Base-by-base conservation (phyloP, 2,888 invertebrate species). In the Troilus luridus region DNA sequence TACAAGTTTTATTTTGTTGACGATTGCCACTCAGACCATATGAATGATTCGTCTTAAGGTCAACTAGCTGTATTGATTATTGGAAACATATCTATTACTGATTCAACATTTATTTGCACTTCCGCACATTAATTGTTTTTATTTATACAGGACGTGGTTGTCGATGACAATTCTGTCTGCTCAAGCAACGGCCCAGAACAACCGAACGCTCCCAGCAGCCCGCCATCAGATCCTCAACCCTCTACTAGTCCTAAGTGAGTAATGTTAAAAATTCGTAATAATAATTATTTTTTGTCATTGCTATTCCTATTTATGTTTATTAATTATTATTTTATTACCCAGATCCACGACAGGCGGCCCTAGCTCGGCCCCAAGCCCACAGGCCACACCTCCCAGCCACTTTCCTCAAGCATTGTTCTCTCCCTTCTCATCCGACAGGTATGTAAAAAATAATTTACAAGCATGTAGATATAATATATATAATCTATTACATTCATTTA, bases 351-450 rank as follows among this genome's bases (percentile, higher is more conserved):
- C 85, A 24, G 90, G 90, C 14, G 88, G 81, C 21, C 59, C 90
- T 21, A 91, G 91, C 88, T 77, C 92, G 62, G 89, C 91, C 27
- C 88, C 92, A 8, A 91, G 91, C 62, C 91, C 92, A 88, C 91
- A 91, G 54, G 88, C 85, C 41, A 62, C 90, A 41, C 77, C 90
- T 59, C 90, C 90, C 81, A 91, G 89, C 91, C 88, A 81, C 89
- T 92, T 91, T 89, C 90, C 90, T 19, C 91, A 91, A 27, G 91
- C 91, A 2, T 88, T 92, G 5, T 92, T 92, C 67, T 93, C 92
- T 21, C 92, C 92, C 24, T 92, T 92, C 67, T 92, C 92, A 58
- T 90, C 92, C 27, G 92, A 92, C 72, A 92, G 92, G 92, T 93
- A 81, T 91, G 92, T 21, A 6, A 60, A 24, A 10, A 60, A 27